Base-by-base conservation (phyloP, 2,888 invertebrate species). In the Fabriciana adippe region DNA sequence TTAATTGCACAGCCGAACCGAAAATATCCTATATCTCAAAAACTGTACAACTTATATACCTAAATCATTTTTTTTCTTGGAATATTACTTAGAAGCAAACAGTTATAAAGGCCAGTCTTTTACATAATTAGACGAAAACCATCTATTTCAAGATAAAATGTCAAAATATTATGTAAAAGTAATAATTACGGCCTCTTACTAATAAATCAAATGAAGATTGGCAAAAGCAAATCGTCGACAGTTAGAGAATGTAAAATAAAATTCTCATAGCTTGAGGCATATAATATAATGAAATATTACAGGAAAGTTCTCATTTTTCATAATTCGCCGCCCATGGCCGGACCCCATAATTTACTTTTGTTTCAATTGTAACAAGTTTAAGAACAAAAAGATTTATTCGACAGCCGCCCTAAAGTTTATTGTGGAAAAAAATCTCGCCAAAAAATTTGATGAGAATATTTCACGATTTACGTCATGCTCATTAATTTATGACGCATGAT, bases 281-380 rank as follows among this genome's bases (percentile, higher is more conserved):
- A 64, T 68, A 59, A 21, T 35, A 41, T 70, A 72, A 75, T 70
- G 74, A 75, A 74, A 75, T 74, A 76, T 75, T 75, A 72, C 75
- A 63, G 69, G 68, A 71, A 67, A 64, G 75, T 72, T 73, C 75
- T 51, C 83, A 86, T 89, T 88, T 86, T 84, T 90, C 87, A 88
- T 88, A 89, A 88, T 84, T 86, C 82, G 74, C 59, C 59, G 48
- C 59, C 69, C 69, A 54, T 63, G 67, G 69, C 31, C 53, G 55
- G 54, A 53, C 67, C 69, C 77, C 76, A 76, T 90, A 90, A 90
- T 89, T 90, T 90, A 90, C 89, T 88, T 90, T 90, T 89, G 89
- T 91, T 90, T 89, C 90, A 90, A 90, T 91, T 87, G 89, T 88
- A 85, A 82, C 87, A 81, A 72, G 57, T 70, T 72, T 72, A 86